Evolutionary conservation across 2,113 vertebrate genomes (phyloP), one percentile per base, ranked within the genome.

Genomic region (Cyprinus carpio): DNA sequence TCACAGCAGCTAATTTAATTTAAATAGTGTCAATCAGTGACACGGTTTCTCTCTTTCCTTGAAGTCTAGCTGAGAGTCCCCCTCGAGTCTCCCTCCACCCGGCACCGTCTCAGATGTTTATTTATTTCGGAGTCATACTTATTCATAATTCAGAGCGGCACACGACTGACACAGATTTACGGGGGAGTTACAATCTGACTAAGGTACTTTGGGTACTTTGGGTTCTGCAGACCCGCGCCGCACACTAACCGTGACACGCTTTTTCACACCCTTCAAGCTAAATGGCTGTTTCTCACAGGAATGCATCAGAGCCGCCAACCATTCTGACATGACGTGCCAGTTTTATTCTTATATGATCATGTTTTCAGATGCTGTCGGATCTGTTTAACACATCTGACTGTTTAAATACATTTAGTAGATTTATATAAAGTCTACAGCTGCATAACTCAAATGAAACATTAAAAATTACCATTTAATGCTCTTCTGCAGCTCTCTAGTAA

Each of bases 91-190:
- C 77, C 58, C 37, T 80, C 56, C 58, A 11, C 71, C 71, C 23
- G 10, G 12, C 23, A 11, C 8, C 34, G n/a, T 79, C 74, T 81
- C 34, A 71, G 78, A 79, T 78, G 58, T 79, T 51, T 31, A 74
- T 87, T 67, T 64, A 80, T 64, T 40, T 79, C 76, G 60, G 56
- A 78, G 40, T 76, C 83, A 67, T 58, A 62, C 34, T 80, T 65
- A 75, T 54, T 84, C 29, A 84, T 81, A 54, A 75, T 80, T 87
- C 62, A 74, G 56, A 74, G 12, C 25, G 6, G 23, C 37, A 27
- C 31, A 75, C 34, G 29, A 62, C 67, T 75, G 67, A 64, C 46
- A 54, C 54, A 65, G 25, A 34, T 74, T 27, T 72, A 51, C 40
- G 27, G 77, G 51, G 31, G 23, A 84, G 46, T 58, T 69, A 81